Evolutionary conservation across 2,888 invertebrate species (phyloP).

Genomic region (Lutraria lutraria): DNA sequence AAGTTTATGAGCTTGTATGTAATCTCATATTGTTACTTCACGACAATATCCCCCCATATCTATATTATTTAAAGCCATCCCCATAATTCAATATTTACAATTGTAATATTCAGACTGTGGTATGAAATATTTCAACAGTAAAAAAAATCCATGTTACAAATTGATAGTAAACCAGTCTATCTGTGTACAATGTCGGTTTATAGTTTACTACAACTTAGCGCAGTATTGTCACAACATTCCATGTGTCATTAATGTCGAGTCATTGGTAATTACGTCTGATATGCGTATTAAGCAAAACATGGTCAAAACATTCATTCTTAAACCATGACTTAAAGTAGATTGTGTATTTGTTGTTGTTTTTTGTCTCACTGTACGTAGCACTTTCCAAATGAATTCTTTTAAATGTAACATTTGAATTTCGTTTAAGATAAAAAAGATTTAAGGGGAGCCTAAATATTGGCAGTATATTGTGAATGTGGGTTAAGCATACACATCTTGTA

Average conservation of each 20-base stretch:
- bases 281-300: not conserved
- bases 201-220: not conserved
- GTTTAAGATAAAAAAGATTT: too few relatives aligned
- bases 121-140: not conserved
- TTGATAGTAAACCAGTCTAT: not conserved
- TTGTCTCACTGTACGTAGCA: too few relatives aligned
- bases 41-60: not conserved
- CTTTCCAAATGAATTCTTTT: too few relatives aligned
- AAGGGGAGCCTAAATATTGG: too few relatives aligned
- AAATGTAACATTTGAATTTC: not conserved
- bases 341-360: constrained; percentile 8
- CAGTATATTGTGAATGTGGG: too few relatives aligned
- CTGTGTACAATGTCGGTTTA: not conserved
- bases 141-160: not conserved
- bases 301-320: constrained; percentile 3
- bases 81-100: constrained; percentile 20
- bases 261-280: constrained; percentile 18
- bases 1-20: not conserved
- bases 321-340: not conserved
- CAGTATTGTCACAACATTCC: not conserved
- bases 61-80: not conserved
- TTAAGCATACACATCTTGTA: too few relatives aligned
- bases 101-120: not conserved
- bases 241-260: not conserved
- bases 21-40: not conserved